These are phyloP conservation scores for Mythimna pallens DNA, from an alignment of 2,888 invertebrate species.

Conservation along the genomic window DNA sequence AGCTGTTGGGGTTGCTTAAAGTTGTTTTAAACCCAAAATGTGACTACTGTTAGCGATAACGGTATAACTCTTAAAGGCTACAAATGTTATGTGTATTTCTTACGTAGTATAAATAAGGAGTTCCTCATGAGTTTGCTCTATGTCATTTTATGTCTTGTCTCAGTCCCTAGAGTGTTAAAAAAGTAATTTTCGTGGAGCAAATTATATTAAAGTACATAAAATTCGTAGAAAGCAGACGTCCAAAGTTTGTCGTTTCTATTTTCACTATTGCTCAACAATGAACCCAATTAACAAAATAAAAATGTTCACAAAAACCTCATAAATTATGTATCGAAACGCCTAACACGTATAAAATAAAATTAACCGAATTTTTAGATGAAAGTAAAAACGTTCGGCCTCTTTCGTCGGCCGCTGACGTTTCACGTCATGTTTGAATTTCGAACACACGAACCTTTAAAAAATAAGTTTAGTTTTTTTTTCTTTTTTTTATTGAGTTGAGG, in stretches of 20 bases:
- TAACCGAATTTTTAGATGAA: constrained; percentile 69
- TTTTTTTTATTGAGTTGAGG: constrained; percentile 67
- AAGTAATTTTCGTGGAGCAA: not conserved
- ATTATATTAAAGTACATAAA: not conserved
- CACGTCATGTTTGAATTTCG: constrained; percentile 87
- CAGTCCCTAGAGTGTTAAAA: too few relatives aligned
- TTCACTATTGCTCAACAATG: constrained; percentile 41
- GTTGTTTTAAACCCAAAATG: too few relatives aligned
- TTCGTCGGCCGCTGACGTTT: constrained; percentile 84
- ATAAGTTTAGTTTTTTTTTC: constrained; percentile 70
- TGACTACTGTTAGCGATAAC: not conserved
- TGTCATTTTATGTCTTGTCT: not conserved
- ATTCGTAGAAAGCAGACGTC: constrained; percentile 2
- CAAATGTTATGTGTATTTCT: not conserved
- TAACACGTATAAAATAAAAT: constrained; percentile 52
- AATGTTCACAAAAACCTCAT: constrained; percentile 43
- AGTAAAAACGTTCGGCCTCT: constrained; percentile 81
- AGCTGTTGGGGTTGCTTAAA: too few relatives aligned
- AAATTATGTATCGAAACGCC: constrained; percentile 52
- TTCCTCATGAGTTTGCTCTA: not conserved
- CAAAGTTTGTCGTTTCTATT: constrained; percentile 20
- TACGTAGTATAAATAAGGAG: not conserved
- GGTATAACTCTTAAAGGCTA: not conserved
- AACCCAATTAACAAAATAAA: constrained; percentile 50
- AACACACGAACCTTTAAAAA: constrained; percentile 79